Evolutionary conservation across 2,888 invertebrate genomes (phyloP).

Genomic region (Conus canariensis): DNA sequence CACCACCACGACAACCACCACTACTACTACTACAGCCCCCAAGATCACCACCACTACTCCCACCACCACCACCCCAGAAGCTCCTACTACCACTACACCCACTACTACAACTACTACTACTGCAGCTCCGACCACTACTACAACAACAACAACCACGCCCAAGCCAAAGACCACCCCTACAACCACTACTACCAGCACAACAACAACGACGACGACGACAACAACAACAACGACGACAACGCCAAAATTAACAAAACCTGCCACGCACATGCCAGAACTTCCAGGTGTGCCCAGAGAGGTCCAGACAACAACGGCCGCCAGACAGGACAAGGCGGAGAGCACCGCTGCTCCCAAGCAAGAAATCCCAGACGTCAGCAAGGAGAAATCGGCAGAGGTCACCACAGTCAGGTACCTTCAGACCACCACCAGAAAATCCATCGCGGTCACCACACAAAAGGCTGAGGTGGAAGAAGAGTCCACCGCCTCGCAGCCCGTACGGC

Average conservation of each 20-base stretch:
- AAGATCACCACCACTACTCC: neutral
- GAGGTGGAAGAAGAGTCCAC: neutral
- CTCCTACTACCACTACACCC: neutral
- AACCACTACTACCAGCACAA: neutral
- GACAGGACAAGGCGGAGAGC: neutral
- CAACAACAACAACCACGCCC: neutral
- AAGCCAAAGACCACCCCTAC: neutral
- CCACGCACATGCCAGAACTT: neutral
- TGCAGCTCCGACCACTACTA: neutral
- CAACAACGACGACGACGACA: neutral
- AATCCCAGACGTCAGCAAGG: neutral
- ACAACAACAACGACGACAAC: neutral
- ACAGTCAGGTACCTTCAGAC: neutral
- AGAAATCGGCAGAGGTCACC: neutral
- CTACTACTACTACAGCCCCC: no score
- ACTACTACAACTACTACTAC: neutral
- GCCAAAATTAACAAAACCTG: neutral
- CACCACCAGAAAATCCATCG: conserved; percentile 1
- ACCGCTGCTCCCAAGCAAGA: neutral
- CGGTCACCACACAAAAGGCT: neutral
- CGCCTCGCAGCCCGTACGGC: neutral
- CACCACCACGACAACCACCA: conserved; percentile 8
- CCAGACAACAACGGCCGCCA: neutral
- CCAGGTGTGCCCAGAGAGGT: neutral
- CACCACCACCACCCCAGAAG: neutral